Evolutionary conservation across 2,113 vertebrate genomes (phyloP).

Genomic region (Gorsachius goisagi): DNA sequence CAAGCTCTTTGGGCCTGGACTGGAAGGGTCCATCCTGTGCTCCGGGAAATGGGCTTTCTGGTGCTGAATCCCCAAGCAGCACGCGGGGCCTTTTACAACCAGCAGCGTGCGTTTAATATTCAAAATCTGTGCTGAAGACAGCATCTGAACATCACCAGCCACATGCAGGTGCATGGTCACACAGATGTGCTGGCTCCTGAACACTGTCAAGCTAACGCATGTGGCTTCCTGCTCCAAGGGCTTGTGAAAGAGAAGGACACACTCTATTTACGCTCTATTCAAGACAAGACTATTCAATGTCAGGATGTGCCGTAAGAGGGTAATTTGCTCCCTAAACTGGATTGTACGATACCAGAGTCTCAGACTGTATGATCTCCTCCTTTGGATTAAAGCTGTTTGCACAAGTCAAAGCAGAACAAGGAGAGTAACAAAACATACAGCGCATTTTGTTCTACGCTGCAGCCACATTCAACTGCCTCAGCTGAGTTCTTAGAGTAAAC

Average conservation of each 20-base stretch:
- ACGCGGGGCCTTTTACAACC: not conserved
- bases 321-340: not conserved
- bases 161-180: not conserved
- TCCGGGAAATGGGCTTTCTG: not conserved
- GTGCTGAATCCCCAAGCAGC: not conserved
- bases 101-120: not conserved
- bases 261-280: not conserved
- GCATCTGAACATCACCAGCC: not conserved
- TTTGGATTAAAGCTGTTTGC: constrained; percentile 39
- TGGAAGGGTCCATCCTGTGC: not conserved
- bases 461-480: constrained; percentile 58
- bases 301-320: not conserved
- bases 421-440: constrained; percentile 43
- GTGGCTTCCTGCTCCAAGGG: not conserved
- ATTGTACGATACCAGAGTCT: not conserved
- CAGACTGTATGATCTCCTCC: not conserved
- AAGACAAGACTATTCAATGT: not conserved
- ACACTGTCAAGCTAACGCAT: not conserved
- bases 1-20: not conserved
- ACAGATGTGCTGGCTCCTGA: not conserved
- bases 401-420: constrained; percentile 52
- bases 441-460: constrained; percentile 10
- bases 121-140: not conserved
- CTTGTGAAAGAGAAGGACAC: not conserved
- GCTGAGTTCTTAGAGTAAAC: constrained; percentile 60